These are phyloP conservation scores for Brienomyrus longianalis DNA, from an alignment of 2,113 vertebrate species.

Conservation along the genomic window DNA sequence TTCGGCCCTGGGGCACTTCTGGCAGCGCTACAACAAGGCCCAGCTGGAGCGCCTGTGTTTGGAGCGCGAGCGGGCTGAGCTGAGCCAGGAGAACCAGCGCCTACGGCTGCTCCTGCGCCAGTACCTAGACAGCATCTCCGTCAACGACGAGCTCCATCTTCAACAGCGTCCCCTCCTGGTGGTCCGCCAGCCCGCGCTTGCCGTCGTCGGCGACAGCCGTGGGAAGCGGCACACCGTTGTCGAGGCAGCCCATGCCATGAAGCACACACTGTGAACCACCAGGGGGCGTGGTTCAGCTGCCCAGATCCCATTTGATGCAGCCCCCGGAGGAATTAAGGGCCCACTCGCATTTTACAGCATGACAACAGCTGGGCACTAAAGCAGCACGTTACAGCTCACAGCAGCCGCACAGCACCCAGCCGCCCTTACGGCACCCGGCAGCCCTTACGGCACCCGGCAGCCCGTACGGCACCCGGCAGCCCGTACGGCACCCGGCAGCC, in stretches of 20 bases:
- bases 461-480: no score
- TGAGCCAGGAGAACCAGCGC: conserved; percentile 53
- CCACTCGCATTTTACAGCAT: not conserved
- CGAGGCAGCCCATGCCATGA: conserved; percentile 43
- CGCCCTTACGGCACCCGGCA: not conserved
- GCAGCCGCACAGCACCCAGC: not conserved
- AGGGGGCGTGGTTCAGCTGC: accelerated
- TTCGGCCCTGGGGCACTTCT: conserved; percentile 63
- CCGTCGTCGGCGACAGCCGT: not conserved
- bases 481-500: not conserved
- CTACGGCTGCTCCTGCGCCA: conserved; percentile 58
- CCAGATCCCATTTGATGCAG: not conserved
- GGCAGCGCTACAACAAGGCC: conserved; percentile 74
- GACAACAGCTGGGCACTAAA: not conserved
- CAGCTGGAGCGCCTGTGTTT: conserved; percentile 65
- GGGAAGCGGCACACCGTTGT: conserved; percentile 28
- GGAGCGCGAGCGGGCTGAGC: conserved; percentile 33
- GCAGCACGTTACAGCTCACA: not conserved
- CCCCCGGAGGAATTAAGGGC: not conserved
- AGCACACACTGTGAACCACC: conserved; percentile 36
- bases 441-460: not conserved
- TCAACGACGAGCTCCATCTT: conserved; percentile 49
- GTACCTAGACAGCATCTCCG: conserved; percentile 61
- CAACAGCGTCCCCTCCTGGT: conserved; percentile 51
- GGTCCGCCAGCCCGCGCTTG: conserved; percentile 29